These are phyloP conservation scores for Syngnathus acus DNA, from an alignment of 2,797 vertebrate species.

Conservation along the genomic window DNA sequence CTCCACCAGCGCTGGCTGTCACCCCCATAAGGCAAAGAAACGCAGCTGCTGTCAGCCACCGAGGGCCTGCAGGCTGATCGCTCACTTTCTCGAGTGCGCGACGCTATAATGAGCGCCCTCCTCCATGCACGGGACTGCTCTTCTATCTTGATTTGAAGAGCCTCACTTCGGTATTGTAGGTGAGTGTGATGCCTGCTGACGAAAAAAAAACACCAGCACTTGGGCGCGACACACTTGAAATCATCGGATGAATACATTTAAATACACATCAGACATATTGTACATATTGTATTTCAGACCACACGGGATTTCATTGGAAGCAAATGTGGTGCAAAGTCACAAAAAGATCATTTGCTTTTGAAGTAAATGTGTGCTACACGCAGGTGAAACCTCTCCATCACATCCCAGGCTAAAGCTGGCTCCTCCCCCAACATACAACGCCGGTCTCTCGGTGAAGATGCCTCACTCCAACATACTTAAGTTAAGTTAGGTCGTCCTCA, in stretches of 20 bases:
- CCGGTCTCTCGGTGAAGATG: too few species aligned
- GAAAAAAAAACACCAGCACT: background rate
- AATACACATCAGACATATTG: background rate
- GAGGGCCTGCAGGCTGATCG: constrained; percentile 54
- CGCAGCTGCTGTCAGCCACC: constrained; percentile 55
- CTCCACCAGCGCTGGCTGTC: constrained; percentile 16
- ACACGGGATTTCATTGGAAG: too few species aligned
- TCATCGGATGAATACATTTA: background rate
- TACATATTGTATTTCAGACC: background rate
- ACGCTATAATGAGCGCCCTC: constrained; percentile 44
- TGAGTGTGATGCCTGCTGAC: background rate
- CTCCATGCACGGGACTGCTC: constrained; percentile 17
- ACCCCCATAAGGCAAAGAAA: constrained; percentile 32
- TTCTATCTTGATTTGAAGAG: constrained; percentile 24
- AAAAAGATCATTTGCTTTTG: too few species aligned
- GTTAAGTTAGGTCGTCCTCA: too few species aligned
- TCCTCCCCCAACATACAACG: too few species aligned
- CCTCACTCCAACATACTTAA: too few species aligned
- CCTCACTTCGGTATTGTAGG: constrained; percentile 2
- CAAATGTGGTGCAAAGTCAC: too few species aligned
- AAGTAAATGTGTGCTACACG: too few species aligned
- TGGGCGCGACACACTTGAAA: background rate
- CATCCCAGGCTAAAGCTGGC: too few species aligned
- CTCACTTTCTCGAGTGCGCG: constrained; percentile 52
- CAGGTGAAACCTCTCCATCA: too few species aligned